Conservation (phyloP, 1,140 invertebrate genomes). For the Melitaea cinxia region DNA sequence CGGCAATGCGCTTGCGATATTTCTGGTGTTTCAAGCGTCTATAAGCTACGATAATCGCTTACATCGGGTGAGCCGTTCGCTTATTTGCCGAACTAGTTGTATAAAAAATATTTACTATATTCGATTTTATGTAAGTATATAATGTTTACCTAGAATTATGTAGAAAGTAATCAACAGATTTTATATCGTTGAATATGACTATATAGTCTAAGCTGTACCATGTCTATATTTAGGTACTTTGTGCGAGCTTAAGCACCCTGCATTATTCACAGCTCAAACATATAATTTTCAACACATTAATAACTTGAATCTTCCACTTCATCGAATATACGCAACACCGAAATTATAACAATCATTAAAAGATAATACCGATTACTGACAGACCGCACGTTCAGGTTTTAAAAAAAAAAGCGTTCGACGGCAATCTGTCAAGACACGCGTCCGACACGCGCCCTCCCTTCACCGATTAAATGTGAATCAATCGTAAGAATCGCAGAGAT, state of each 20-base stretch:
- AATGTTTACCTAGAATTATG: too few species aligned
- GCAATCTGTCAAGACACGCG: conserved; percentile 67
- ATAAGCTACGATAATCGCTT: too few species aligned
- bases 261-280: conserved; percentile 9
- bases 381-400: conserved; percentile 41
- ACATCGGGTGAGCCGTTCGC: too few species aligned
- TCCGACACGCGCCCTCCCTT: conserved; percentile 55
- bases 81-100: too few species aligned
- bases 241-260: background rate
- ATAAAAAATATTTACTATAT: too few species aligned
- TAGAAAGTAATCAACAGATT: too few species aligned
- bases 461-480: conserved; percentile 61
- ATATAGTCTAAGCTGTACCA: too few species aligned
- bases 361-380: conserved; percentile 50
- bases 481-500: conserved; percentile 60
- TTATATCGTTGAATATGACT: too few species aligned
- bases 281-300: conserved; percentile 39
- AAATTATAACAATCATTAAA: conserved; percentile 52
- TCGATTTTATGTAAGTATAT: too few species aligned
- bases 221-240: background rate
- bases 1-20: too few species aligned
- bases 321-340: conserved; percentile 41
- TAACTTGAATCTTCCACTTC: conserved; percentile 29
- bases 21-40: too few species aligned
- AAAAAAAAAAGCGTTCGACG: conserved; percentile 52